Evolutionary conservation across 2,888 invertebrate species (phyloP), one percentile per base, ranked within the genome.

Genomic region (Fragum sueziense): DNA sequence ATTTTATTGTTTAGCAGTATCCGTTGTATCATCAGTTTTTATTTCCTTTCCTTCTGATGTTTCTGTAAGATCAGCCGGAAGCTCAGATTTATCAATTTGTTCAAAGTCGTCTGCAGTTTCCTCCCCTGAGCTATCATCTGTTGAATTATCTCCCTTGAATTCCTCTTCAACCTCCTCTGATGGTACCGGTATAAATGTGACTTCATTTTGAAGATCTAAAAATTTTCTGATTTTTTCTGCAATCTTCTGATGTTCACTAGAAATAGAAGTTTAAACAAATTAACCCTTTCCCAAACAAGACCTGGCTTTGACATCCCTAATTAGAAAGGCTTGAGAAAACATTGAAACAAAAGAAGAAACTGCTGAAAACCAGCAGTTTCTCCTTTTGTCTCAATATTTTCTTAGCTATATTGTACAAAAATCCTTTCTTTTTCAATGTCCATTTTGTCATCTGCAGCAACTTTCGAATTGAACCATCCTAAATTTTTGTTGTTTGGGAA

Each of bases 141-240:
- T 22, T 33, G 54, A 62, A 31, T 59, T 68, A 22, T 34, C 31
- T 31, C 25, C 41, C 59, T n/a, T 37, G 29, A 25, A 34, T 27
- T 74, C 52, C 37, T 74, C 72, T 9, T 22, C 57, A 47, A 20
- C 71, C 1, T 57, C 59, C 37, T 27, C 29, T 31, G 29, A n/a
- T 20, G 41, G 52, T n/a, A 25, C 69, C 31, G 69, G 69, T 51
- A 69, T 31, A 69, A 52, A 33, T 17, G 34, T 17, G 20, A 22
- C 31, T 17, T 37, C 57, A 29, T 71, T 76, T 17, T 78, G 76
- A 22, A 88, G 65, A 47, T 82, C 84, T 34, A 90, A 84, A 74
- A 89, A 90, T 14, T 69, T 76, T 27, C 85, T 75, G 33, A 90
- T 84, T 73, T 86, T 88, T 6, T 87, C 83, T 6, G 88, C 88